Base-by-base conservation (phyloP, 92 coral and sea anemone species). In the Parazoanthus swiftii region DNA sequence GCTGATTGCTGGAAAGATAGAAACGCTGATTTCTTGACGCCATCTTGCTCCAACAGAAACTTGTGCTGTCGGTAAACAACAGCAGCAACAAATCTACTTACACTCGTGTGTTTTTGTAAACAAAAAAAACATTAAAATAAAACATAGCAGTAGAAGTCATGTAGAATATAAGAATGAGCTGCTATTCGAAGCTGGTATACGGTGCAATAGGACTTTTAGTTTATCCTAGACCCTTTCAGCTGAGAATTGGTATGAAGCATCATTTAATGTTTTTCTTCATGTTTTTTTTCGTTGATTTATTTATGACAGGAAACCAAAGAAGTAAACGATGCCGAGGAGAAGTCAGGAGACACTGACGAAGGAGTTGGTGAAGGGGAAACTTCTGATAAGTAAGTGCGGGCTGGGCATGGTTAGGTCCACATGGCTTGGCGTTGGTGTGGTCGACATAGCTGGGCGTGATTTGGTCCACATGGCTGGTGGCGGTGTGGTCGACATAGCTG, bases 291-390 rank as follows among this genome's bases (percentile, higher is more conserved):
- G 26, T 36, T 74, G 0, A 35, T 33, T 39, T 35, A 8, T 35
- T 74, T 74, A 74, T 13, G 43, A 38, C 79, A 88, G 90, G 90
- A 72, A 82, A 68, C 74, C 16, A 79, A 88, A 43, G 86, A 82
- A 82, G 74, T 8, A 14, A 44, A 66, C 35, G 86, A 82, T 42
- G 75, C 76, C 65, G 86, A 82, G 8, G 86, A 82, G 18, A 82
- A 82, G 14, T 44, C 75, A 1, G 70, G 72, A 68, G 86, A 82
- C 15, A 21, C 86, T 23, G 86, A 82, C 10, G 76, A 63, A 26
- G 86, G 59, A 13, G 20, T 76, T 35, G 75, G 56, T 14, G 86
- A 82, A 26, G 86, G 67, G 63, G 86, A 65, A 11, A 3, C 51
- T 21, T 14, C 82, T 13, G 85, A 56, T 2, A 65, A 82, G 86